A percentile compares a stretch with the other conserved stretches of the same genome.
These are phyloP conservation scores for Xyrichtys novacula DNA, from an alignment of 2,797 vertebrate genomes.

Conservation along the genomic window DNA sequence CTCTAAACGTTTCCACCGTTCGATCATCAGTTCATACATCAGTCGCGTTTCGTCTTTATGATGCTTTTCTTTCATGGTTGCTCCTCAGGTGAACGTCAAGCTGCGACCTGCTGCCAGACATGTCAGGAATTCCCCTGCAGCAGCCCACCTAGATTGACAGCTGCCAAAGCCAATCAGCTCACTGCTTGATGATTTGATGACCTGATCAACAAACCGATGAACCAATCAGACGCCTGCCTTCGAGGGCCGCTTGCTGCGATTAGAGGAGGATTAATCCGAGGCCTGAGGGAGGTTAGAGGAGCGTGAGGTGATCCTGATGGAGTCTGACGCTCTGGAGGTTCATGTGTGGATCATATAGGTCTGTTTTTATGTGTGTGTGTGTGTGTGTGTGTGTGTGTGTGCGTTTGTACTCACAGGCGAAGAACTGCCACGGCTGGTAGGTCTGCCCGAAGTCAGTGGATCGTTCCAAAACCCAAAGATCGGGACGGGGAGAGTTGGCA, in stretches of 20 bases:
- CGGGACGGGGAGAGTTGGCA: constrained; percentile 96
- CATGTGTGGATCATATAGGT: neutral
- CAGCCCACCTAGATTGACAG: constrained; percentile 64
- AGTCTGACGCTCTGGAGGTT: constrained; percentile 36
- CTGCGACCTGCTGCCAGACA: constrained; percentile 60
- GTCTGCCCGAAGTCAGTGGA: constrained; percentile 92
- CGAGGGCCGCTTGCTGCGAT: constrained; percentile 23
- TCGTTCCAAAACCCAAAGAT: constrained; percentile 96
- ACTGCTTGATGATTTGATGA: constrained; percentile 24
- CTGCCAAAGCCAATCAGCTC: constrained; percentile 61
- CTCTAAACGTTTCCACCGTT: too few relatives aligned
- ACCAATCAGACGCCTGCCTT: constrained; percentile 17
- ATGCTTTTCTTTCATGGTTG: too few relatives aligned
- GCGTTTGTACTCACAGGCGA: constrained; percentile 91
- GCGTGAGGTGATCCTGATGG: constrained; percentile 46
- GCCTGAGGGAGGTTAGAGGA: constrained; percentile 22
- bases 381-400: neutral
- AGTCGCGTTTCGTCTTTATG: too few relatives aligned
- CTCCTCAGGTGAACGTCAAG: constrained; percentile 57
- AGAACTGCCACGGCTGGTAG: constrained; percentile 96
- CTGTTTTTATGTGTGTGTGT: neutral
- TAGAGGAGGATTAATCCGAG: constrained; percentile 24
- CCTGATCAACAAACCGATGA: constrained; percentile 16
- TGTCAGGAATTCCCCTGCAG: constrained; percentile 68
- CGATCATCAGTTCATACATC: too few relatives aligned